A percentile compares a stretch with the other conserved stretches of the same genome.
Conservation (phyloP, 2,888 invertebrate genomes). For the Drosophila neoperkinsi region DNA sequence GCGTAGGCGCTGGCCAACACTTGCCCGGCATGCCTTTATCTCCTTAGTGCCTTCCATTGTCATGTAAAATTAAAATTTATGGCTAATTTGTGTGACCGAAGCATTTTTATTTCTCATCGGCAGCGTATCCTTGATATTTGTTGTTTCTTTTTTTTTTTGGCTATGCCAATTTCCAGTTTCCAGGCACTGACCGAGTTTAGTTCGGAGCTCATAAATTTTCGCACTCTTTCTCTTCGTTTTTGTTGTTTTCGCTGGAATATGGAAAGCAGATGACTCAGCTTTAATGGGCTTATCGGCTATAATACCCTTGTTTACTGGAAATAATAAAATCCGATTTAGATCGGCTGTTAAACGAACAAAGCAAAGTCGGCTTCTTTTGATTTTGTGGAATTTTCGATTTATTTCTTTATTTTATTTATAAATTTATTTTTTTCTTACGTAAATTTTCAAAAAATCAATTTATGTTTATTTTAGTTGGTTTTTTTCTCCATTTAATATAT, state of each 20-base stretch:
- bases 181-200: neutral
- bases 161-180: conserved; percentile 22
- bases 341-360: neutral
- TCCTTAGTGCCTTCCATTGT: conserved; percentile 51
- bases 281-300: conserved; percentile 33
- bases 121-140: conserved; percentile 24
- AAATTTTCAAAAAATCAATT: conserved; percentile 54
- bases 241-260: conserved; percentile 51
- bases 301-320: conserved; percentile 11
- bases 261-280: conserved; percentile 29
- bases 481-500: conserved; percentile 8
- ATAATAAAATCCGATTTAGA: conserved; percentile 23
- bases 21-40: conserved; percentile 20
- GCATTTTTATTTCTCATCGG: conserved; percentile 2
- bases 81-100: conserved; percentile 76
- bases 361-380: conserved; percentile 21
- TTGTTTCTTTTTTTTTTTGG: neutral
- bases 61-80: conserved; percentile 81
- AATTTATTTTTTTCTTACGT: conserved; percentile 22
- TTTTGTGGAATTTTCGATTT: conserved; percentile 43
- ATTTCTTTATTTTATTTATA: conserved; percentile 33
- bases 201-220: conserved; percentile 58
- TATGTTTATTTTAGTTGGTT: conserved; percentile 14
- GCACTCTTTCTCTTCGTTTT: conserved; percentile 8
- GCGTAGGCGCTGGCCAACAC: conserved; percentile 51